Evolutionary conservation across 2,888 invertebrate species (phyloP), one percentile per base, ranked within the genome.

Genomic region (Gisinianus flammeolus): DNA sequence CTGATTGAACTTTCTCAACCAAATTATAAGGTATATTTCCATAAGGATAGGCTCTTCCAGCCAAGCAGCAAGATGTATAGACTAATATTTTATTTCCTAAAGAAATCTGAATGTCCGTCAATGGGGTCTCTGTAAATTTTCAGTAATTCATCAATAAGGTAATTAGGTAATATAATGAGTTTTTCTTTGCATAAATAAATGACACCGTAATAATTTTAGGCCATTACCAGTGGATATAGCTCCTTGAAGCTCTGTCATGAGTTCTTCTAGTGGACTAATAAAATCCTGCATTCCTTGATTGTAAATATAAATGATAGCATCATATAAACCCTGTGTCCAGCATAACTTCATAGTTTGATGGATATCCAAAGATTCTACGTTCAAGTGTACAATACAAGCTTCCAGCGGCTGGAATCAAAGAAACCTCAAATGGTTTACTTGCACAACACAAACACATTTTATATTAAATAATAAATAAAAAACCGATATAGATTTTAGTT

Each of bases 1-100:
- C 92, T 79, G 91, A 90, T 86, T 94, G 93, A 0, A 93, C 93
- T 85, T 90, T 89, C 44, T 90, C 89, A 8, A 91, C 90, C 70
- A 90, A 87, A 52, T 90, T 89, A 12, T 89, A 88, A 0, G 91
- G 90, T 83, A 94, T 91, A 84, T 92, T 91, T 0, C 94, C 94
- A 72, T 87, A 86, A 0, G 94, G 95, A 88, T 94, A 96, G 0
- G 93, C 93, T 77, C 93, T 89, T 0, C 95, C 96, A n/a, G 94
- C 93, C 81, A 96, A 88, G 85, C 95, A 95, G 83, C 94, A 94
- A 81, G 93, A 94, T 35, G 94, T 91, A 86, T 95, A 96, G 2
- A 96, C 94, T 72, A 96, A 88, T 82, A 96, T 87, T 81, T 93
- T 93, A 85, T 95, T 95, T 8, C 95, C 96, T 66, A 94, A 88